A percentile compares a stretch with the other conserved stretches of the same genome.
phyloP scores from a whole-genome alignment of 2,113 vertebrate species.

The Bungarus multicinctus region DNA sequence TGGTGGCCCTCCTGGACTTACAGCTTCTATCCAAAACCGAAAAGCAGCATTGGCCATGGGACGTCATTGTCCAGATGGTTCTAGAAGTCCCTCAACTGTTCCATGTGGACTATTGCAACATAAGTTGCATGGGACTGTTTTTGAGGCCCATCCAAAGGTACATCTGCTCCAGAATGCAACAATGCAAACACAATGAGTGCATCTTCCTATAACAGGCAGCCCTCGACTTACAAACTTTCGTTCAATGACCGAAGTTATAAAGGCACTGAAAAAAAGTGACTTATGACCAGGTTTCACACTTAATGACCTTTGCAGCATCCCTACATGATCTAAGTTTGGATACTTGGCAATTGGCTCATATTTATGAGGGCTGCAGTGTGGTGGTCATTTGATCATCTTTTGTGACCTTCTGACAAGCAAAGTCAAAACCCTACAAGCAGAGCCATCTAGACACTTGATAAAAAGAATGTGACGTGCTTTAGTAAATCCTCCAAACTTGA shows the following conservation, averaged over 20 bases:
- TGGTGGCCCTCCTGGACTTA: not conserved
- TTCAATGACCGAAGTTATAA: too few species aligned
- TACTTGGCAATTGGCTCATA: too few species aligned
- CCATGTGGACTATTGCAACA: not conserved
- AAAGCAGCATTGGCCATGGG: too few species aligned
- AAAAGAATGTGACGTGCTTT: not conserved
- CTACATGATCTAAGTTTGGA: too few species aligned
- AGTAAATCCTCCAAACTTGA: not conserved
- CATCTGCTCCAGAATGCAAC: not conserved
- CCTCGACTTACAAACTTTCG: too few species aligned
- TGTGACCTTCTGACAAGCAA: too few species aligned
- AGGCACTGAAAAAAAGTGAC: too few species aligned
- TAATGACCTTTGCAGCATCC: too few species aligned
- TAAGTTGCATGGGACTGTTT: not conserved
- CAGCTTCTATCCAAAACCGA: not conserved
- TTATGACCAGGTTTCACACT: too few species aligned
- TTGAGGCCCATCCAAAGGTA: not conserved
- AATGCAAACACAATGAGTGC: not conserved
- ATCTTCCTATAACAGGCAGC: not conserved
- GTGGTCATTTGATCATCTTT: too few species aligned
- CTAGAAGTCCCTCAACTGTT: not conserved
- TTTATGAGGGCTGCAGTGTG: too few species aligned
- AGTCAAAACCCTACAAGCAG: not conserved
- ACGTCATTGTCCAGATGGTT: too few species aligned
- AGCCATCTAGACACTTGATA: not conserved